Percentiles rank a stretch among this genome's conserved stretches.
These are phyloP conservation scores for Elymnias hypermnestra DNA, from an alignment of 1,140 invertebrate species.

Conservation along the genomic window DNA sequence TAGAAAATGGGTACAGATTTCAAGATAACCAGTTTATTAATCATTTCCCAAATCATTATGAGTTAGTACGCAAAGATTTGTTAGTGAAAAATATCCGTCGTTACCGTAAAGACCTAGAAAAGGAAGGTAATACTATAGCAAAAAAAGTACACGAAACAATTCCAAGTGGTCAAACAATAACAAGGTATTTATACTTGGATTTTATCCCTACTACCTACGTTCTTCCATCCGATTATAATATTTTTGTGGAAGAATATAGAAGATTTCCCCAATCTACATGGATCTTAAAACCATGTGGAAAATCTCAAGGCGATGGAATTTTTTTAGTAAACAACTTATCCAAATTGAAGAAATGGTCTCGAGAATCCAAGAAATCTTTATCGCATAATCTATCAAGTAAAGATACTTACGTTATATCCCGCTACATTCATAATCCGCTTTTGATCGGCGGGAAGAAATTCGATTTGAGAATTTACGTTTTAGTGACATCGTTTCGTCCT, in stretches of 20 bases:
- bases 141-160: constrained; percentile 77
- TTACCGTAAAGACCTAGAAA: constrained; percentile 93
- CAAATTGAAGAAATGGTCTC: constrained; percentile 91
- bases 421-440: constrained; percentile 91
- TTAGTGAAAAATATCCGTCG: constrained; percentile 97
- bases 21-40: constrained; percentile 13
- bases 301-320: constrained; percentile 85
- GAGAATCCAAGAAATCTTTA: constrained; percentile 81
- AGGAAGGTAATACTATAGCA: constrained; percentile 91
- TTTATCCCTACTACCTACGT: constrained; percentile 96
- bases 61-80: constrained; percentile 83
- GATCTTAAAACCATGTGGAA: constrained; percentile 38
- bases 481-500: constrained; percentile 89
- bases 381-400: constrained; percentile 79
- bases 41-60: constrained; percentile 25
- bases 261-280: constrained; percentile 91
- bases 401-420: constrained; percentile 93
- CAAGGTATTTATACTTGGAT: constrained; percentile 89
- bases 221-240: constrained; percentile 94
- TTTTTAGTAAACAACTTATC: constrained; percentile 92
- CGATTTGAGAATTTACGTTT: constrained; percentile 89
- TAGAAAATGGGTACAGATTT: constrained; percentile 3
- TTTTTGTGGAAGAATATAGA: constrained; percentile 96
- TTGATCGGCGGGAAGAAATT: constrained; percentile 93
- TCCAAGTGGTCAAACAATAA: constrained; percentile 80